Conservation (phyloP, 2,797 vertebrate species). For the Vespertilio murinus region DNA sequence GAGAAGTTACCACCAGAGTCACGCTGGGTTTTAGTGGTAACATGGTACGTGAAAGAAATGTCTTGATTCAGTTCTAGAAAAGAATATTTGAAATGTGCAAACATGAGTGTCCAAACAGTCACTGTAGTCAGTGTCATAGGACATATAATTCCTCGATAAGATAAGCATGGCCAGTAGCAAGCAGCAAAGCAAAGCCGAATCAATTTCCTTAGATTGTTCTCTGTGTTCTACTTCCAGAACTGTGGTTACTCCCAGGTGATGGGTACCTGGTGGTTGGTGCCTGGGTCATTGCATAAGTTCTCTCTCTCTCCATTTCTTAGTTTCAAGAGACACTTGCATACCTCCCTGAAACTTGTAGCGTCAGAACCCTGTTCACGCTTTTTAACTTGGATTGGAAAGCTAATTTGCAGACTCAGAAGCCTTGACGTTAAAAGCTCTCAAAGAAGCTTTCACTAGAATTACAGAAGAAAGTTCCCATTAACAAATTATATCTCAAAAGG, state of each 20-base stretch:
- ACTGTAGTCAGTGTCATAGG: neutral
- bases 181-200: neutral
- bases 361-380: neutral
- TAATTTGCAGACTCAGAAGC: neutral
- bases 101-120: neutral
- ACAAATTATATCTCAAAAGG: neutral
- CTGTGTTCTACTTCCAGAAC: fast-evolving
- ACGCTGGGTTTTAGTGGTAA: neutral
- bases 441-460: neutral
- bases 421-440: neutral
- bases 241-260: neutral
- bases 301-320: neutral
- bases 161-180: neutral
- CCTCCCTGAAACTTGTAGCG: neutral
- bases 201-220: neutral
- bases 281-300: too few species aligned
- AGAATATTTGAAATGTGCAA: neutral
- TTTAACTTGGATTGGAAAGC: neutral
- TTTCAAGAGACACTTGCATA: neutral
- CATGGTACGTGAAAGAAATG: neutral
- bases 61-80: neutral
- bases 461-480: neutral
- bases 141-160: neutral
- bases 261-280: neutral
- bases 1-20: neutral